A percentile compares a stretch with the other conserved stretches of the same genome.
These are phyloP conservation scores for Tethea ocularis DNA, from an alignment of 2,888 invertebrate species.

Conservation along the genomic window DNA sequence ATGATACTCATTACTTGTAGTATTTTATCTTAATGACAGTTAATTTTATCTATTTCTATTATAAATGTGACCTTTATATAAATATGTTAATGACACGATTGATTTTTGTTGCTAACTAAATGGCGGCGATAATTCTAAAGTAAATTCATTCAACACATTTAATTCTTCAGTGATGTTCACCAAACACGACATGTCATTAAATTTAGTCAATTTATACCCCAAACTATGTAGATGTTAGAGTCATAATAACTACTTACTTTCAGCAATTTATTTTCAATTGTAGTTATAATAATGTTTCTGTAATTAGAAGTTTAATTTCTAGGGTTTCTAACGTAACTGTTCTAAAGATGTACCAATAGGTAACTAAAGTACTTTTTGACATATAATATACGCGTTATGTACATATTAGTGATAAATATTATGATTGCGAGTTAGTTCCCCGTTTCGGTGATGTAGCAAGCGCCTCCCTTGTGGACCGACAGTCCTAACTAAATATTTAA, in stretches of 20 bases:
- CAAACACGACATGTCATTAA: constrained; percentile 54
- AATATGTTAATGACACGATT: background rate
- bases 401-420: constrained; percentile 72
- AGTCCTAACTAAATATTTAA: constrained; percentile 28
- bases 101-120: background rate
- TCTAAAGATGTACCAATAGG: background rate
- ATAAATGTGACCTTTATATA: background rate
- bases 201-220: constrained; percentile 76
- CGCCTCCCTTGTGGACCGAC: constrained; percentile 18
- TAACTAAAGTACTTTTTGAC: constrained; percentile 5
- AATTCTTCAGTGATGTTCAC: constrained; percentile 35
- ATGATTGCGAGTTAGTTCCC: constrained; percentile 47
- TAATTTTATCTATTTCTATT: background rate
- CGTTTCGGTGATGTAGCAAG: background rate
- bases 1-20: background rate
- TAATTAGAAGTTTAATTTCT: constrained; percentile 31
- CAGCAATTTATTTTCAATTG: constrained; percentile 38
- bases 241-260: constrained; percentile 41
- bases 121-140: background rate
- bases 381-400: constrained; percentile 56
- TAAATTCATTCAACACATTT: constrained; percentile 7
- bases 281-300: constrained; percentile 42
- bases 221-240: constrained; percentile 62
- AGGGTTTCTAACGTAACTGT: constrained; percentile 16
- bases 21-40: background rate